Base-by-base conservation (phyloP, 2,113 vertebrate species). In the Rhynchomys soricoides region DNA sequence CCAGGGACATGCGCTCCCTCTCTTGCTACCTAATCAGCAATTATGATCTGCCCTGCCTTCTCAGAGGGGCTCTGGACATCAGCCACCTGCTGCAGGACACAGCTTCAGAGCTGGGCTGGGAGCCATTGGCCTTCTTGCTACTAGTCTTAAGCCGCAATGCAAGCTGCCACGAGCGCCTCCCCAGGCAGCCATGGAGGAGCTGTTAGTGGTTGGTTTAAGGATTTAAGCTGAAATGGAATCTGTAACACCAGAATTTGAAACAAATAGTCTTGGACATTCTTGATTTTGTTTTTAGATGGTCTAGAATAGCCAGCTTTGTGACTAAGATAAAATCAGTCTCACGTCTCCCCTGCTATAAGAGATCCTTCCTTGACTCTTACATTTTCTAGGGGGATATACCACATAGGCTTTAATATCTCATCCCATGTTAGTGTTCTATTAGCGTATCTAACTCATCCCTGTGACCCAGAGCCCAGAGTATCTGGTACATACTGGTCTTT, bases 1-100 rank as follows among this genome's bases (percentile, higher is more conserved):
- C 96, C 96, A 96, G 48, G 31, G 59, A 92, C 11, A 68, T 37
- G 48, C 40, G 15, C 68, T 24, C 73, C 55, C 88, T 78, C 26
- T n/a, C 59, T 86, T 89, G 71, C 88, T 95, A 91, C 55, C 90
- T 94, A 96, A 90, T 96, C 66, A 95, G 92, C 17, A 43, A 92
- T 97, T 95, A 97, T 43, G 66, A 96, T 95, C 75, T 95, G 59
- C 81, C 55, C 87, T 95, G 90, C 52, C 81, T 97, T 91, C 73
- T 97, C 90, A 2, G 9, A 79, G 81, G 81, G 66, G 31, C n/a
- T 9, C 66, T 52, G 89, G 94, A 94, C 45, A 82, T 66, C 26
- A 95, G 96, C 95, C 96, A 95, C 92, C 88, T 90, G 88, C 90
- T 95, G 24, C 68, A 96, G 96, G 90, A 96, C 81, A 92, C 71